Conservation (phyloP, 1,140 invertebrate genomes). For the Drosophila nikananu region DNA sequence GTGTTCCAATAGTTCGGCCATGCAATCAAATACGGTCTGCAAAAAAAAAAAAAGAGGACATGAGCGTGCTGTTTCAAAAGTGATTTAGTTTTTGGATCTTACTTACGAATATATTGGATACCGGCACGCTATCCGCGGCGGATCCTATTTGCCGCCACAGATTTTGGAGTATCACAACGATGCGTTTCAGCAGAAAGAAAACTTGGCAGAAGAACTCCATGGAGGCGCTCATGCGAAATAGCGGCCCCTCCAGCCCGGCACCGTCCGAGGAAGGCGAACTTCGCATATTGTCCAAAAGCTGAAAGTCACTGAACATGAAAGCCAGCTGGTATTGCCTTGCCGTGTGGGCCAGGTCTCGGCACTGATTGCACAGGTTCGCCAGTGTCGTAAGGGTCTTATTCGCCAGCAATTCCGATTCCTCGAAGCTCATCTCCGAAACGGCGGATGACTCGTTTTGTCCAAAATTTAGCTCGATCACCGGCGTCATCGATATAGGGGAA, state of each 20-base stretch:
- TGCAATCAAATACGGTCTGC: constrained; percentile 64
- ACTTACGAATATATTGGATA: constrained; percentile 57
- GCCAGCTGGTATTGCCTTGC: constrained; percentile 85
- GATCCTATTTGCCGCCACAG: constrained; percentile 65
- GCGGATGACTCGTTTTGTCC: neutral
- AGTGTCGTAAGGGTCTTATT: constrained; percentile 94
- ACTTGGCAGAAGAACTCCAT: constrained; percentile 80
- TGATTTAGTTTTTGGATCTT: neutral
- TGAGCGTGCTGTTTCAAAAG: neutral
- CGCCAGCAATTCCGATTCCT: constrained; percentile 92
- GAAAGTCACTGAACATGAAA: constrained; percentile 36
- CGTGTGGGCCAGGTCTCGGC: constrained; percentile 89
- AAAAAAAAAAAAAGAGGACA: neutral
- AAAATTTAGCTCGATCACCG: constrained; percentile 57
- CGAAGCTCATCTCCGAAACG: constrained; percentile 85
- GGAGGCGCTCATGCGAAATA: constrained; percentile 66
- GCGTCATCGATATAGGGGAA: constrained; percentile 23
- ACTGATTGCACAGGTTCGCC: constrained; percentile 92
- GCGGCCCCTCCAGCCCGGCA: constrained; percentile 26
- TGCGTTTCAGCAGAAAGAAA: constrained; percentile 68
- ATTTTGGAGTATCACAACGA: constrained; percentile 63
- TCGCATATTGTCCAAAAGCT: constrained; percentile 12
- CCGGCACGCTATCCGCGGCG: constrained; percentile 34
- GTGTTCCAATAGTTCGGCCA: constrained; percentile 59
- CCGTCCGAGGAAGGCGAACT: neutral